These are phyloP conservation scores for Lochmaea crataegi DNA, from an alignment of 2,888 invertebrate genomes.

Conservation along the genomic window DNA sequence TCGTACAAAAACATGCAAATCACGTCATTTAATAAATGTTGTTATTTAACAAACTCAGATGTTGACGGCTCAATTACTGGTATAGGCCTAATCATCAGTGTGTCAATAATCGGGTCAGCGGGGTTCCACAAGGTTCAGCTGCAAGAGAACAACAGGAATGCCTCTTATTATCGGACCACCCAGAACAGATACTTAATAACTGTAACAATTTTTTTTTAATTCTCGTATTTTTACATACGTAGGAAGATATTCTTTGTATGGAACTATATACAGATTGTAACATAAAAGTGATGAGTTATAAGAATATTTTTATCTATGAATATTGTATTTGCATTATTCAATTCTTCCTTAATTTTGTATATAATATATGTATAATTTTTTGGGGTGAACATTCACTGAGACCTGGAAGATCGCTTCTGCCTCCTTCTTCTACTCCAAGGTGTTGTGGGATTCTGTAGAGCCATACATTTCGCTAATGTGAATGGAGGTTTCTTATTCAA, in stretches of 20 bases:
- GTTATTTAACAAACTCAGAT: slow-evolving; percentile 48
- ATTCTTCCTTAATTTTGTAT: no score
- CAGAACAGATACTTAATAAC: slow-evolving; percentile 31
- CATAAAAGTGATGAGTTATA: not conserved
- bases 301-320: no score
- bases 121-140: slow-evolving; percentile 37
- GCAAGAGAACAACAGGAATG: slow-evolving; percentile 41
- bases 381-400: no score
- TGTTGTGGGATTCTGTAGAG: no score
- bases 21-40: slow-evolving; percentile 51
- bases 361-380: no score
- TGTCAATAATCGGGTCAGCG: slow-evolving; percentile 46
- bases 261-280: not conserved
- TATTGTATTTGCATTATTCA: no score
- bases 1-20: slow-evolving; percentile 48
- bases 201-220: not conserved
- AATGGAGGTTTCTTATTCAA: no score
- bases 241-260: not conserved
- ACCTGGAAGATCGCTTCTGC: no score
- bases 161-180: slow-evolving; percentile 47
- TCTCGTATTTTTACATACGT: not conserved
- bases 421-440: no score
- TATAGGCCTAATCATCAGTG: slow-evolving; percentile 46
- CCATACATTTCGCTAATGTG: no score
- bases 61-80: slow-evolving; percentile 53